Conservation (phyloP, 2,113 vertebrate species). For the Seriola quinqueradiata region DNA sequence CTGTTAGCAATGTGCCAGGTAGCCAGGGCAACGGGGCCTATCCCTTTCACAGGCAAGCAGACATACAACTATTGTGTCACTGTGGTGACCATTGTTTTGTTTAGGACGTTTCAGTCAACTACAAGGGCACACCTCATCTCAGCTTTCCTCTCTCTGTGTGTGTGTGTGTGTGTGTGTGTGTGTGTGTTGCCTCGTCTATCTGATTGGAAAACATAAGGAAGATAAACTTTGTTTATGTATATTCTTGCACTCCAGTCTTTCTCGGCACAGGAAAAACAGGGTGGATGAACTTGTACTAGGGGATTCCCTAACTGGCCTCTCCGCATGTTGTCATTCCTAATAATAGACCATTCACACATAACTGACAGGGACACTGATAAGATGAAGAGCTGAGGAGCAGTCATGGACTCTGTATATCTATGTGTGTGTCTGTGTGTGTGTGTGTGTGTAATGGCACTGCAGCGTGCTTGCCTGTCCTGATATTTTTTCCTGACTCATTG, state of each 20-base stretch:
- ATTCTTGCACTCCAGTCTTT: background rate
- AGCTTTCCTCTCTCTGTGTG: conserved; percentile 31
- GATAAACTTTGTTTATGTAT: conserved; percentile 4
- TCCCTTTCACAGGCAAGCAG: conserved; percentile 42
- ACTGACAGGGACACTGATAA: background rate
- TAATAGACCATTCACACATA: conserved; percentile 44
- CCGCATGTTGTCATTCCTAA: conserved; percentile 35
- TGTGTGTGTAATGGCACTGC: no score
- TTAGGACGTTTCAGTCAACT: conserved; percentile 15
- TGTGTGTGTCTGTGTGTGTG: background rate
- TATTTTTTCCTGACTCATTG: conserved; percentile 67
- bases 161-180: background rate
- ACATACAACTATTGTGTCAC: conserved; percentile 44
- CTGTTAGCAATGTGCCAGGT: conserved; percentile 48
- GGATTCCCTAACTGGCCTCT: conserved; percentile 31
- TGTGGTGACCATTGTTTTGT: conserved; percentile 63
- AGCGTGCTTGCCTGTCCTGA: background rate
- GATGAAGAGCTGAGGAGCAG: background rate
- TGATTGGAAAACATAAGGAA: conserved; percentile 10
- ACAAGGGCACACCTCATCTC: conserved; percentile 43
- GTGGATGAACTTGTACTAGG: conserved; percentile 14
- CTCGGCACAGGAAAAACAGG: background rate
- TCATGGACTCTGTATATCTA: background rate
- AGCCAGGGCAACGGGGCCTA: conserved; percentile 48
- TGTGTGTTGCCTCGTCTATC: background rate